Evolutionary conservation across 2,113 vertebrate species (phyloP).

Genomic region (Ranitomeya variabilis): DNA sequence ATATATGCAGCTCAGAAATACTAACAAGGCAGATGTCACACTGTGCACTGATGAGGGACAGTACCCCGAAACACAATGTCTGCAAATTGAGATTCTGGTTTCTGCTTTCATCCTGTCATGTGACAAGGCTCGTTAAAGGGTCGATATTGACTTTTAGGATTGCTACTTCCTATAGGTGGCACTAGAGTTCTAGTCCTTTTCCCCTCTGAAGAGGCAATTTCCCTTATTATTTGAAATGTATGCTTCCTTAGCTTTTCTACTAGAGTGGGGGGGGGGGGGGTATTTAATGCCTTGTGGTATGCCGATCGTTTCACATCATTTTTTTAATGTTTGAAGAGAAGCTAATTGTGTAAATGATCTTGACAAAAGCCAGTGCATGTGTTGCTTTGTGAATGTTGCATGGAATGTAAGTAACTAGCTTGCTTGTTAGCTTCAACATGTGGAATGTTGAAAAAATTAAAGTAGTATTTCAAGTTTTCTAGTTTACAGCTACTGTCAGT

Average conservation of each 20-base stretch:
- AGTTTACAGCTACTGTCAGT: conserved; percentile 18
- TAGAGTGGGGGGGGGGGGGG: background rate
- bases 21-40: no score
- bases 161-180: no score
- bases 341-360: conserved; percentile 26
- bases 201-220: no score
- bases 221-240: background rate
- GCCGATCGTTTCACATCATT: conserved; percentile 18
- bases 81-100: no score
- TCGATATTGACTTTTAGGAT: no score
- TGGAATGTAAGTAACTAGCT: conserved; percentile 29
- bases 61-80: no score
- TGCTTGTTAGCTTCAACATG: background rate
- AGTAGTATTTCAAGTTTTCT: conserved; percentile 5
- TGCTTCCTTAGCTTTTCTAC: background rate
- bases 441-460: conserved; percentile 36
- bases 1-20: no score
- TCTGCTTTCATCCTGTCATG: no score
- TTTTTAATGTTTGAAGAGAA: background rate
- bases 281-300: conserved; percentile 30
- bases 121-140: no score
- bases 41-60: no score
- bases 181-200: no score
- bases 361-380: conserved; percentile 14
- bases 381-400: background rate